phyloP scores from a whole-genome alignment of 2,113 vertebrate genomes.

The Martes martes region DNA sequence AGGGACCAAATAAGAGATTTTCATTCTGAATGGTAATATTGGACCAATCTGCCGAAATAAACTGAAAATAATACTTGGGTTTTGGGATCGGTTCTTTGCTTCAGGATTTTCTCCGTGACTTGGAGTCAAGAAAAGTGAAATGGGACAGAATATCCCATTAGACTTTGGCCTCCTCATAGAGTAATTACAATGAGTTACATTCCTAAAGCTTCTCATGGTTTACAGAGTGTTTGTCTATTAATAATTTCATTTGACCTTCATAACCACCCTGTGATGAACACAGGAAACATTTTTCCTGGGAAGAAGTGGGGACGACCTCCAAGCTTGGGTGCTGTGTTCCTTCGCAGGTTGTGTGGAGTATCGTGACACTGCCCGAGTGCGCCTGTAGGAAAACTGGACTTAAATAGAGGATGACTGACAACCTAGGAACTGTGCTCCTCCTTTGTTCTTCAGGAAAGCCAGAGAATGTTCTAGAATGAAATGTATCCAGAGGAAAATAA shows the following conservation, averaged over 20 bases:
- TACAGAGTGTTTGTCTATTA: neutral
- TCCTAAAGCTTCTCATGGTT: neutral
- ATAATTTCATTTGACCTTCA: neutral
- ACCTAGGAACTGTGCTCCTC: neutral
- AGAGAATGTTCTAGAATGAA: constrained; percentile 34
- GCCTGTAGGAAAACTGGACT: neutral
- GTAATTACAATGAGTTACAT: neutral
- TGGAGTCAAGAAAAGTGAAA: neutral
- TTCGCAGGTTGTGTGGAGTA: neutral
- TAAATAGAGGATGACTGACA: neutral
- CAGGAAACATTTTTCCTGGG: neutral
- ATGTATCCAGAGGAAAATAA: neutral
- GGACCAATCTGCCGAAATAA: neutral
- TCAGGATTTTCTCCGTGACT: neutral
- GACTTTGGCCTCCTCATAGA: neutral
- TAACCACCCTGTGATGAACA: neutral
- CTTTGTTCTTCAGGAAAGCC: neutral
- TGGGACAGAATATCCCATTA: neutral
- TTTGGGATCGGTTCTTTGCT: neutral
- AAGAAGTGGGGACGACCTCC: neutral
- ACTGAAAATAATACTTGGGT: neutral
- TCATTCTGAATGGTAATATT: neutral
- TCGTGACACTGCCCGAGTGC: too few species aligned
- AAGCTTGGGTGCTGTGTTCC: neutral
- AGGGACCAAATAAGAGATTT: neutral